Evolutionary conservation across 2,797 vertebrate species (phyloP), one percentile per base, ranked within the genome.

Genomic region (Lindbergichthys nudifrons): DNA sequence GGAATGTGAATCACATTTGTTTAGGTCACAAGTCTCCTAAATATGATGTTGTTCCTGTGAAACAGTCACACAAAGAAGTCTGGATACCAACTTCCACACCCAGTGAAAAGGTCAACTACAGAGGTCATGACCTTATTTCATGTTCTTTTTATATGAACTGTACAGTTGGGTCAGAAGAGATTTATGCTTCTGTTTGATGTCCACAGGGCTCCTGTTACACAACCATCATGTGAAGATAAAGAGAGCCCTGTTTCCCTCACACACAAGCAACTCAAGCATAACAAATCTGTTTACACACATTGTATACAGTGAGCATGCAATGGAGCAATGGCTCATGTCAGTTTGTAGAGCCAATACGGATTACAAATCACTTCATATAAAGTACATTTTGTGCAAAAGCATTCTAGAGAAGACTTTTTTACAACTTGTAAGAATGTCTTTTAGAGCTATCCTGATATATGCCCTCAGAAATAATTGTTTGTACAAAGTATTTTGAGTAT

Each of bases 211-310:
- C 51, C 66, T 54, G 65, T 88, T 90, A 90, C 71, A 85, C 88
- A 90, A 88, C 64, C 67, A 46, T 80, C 77, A 80, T 61, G 70
- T 81, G 57, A 76, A 80, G 78, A 84, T 75, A 79, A 80, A 50
- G 82, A 70, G 71, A 62, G 54, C 12, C 42, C 46, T 50, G 73
- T 68, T 79, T 70, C 56, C 54, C 23, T 15, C 69, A 75, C 39
- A 57, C 61, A 32, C 52, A 45, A 16, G 36, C 32, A 63, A 14
- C 52, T 52, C 62, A 65, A 65, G 46, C 75, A 70, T 23, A 65
- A 88, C 80, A 83, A 81, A 73, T 79, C 66, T 46, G 56, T 58
- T 56, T 60, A n/a, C 30, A 45, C 59, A 52, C 41, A 68, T 1
- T 56, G 68, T 70, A 52, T 54, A 76, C 69, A 75, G 46, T 14